Percentiles rank a stretch among this genome's conserved stretches.
Evolutionary conservation across 2,888 invertebrate genomes (phyloP).

Genomic region (Amblyteles armatorius): DNA sequence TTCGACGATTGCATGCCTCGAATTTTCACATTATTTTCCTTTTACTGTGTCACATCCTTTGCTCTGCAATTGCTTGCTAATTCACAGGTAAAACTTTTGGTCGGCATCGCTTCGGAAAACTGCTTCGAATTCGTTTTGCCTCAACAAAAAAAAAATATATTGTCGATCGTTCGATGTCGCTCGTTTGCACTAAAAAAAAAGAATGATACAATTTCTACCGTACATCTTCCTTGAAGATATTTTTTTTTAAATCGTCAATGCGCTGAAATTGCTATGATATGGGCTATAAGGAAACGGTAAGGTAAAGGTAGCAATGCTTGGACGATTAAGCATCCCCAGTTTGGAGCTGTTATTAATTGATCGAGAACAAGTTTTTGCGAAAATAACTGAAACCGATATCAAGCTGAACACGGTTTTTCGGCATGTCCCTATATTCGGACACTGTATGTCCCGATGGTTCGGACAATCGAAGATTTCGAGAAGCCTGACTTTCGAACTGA

Average conservation of each 20-base stretch:
- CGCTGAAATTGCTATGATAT: too few species aligned
- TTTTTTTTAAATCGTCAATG: background rate
- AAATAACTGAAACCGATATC: too few species aligned
- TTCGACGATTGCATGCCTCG: constrained; percentile 23
- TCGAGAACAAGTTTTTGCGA: too few species aligned
- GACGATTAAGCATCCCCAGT: too few species aligned
- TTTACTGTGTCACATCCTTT: background rate
- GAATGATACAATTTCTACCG: background rate
- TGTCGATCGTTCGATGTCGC: background rate
- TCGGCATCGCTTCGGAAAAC: background rate
- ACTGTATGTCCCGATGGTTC: too few species aligned
- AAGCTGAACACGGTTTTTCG: too few species aligned
- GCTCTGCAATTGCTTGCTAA: constrained; percentile 24
- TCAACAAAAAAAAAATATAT: background rate
- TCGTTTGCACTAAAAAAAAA: background rate
- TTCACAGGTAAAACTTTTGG: constrained; percentile 6
- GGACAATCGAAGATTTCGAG: too few species aligned
- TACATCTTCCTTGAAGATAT: background rate
- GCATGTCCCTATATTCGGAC: too few species aligned
- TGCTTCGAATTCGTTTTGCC: background rate
- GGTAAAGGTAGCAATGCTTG: too few species aligned
- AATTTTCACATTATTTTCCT: constrained; percentile 26
- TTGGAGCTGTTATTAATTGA: too few species aligned
- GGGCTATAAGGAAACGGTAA: too few species aligned
- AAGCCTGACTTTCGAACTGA: too few species aligned